Base-by-base conservation (phyloP, 2,113 vertebrate genomes). In the Pimephales promelas region DNA sequence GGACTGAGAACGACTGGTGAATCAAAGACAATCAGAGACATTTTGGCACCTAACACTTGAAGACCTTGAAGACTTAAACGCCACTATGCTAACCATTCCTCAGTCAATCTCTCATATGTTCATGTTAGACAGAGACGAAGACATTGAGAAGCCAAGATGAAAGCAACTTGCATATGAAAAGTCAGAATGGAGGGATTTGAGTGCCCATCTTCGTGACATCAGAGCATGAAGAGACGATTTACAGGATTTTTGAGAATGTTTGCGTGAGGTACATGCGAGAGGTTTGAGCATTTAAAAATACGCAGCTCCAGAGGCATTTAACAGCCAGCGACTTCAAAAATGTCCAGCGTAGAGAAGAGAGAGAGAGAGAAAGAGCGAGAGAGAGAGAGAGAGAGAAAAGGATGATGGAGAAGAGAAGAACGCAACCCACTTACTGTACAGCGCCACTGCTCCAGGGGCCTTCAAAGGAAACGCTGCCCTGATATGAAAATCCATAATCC, bases 401-500 rank as follows among this genome's bases (percentile, higher is more conserved):
- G 43, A 52, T 70, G 81, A 83, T 77, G 74, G 36, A 82, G 79
- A 78, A 62, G 45, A 28, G 75, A 36, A 68, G 77, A 14, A 83
- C 43, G 14, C 57, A 52, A 40, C 43, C 70, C 43, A 40, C 31
- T 75, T 83, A 77, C 45, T 76, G 73, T 83, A 83, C 34, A 79
- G 62, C 49, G 22, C 18, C 62, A 68, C 49, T 24, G 52, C 83
- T 84, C 75, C 40, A 84, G 62, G 47, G 18, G 62, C 71, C 71
- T 75, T 76, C 79, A 84, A 81, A 85, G 66, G 79, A 62, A 74
- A 85, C 49, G 24, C 49, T 68, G 79, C 49, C 45, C 72, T 77
- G 79, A 77, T 85, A 76, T 76, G 73, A 70, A 82, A 85, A 85
- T 85, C 79, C 79, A 82, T 82, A 85, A 82, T 82, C 79, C 84